Conservation (phyloP, 1,140 invertebrate genomes). For the Mercenaria mercenaria region DNA sequence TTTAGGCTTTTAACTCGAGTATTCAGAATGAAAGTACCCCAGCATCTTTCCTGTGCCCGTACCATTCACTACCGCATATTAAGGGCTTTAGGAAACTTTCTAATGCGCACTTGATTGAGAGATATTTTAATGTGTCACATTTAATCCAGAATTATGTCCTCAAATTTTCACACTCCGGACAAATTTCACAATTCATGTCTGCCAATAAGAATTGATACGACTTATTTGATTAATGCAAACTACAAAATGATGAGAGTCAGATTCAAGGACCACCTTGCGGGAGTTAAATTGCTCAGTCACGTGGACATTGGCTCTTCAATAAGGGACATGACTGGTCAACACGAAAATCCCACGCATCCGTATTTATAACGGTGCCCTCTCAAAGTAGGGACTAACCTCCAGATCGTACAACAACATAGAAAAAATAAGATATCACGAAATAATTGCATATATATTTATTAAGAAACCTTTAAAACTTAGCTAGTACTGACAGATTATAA, state of each 20-base stretch:
- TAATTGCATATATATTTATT: too few species aligned
- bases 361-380: not conserved
- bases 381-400: too few species aligned
- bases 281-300: constrained; percentile 21
- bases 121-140: constrained; percentile 32
- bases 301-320: constrained; percentile 24
- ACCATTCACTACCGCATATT: constrained; percentile 23
- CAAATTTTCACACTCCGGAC: not conserved
- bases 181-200: not conserved
- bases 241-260: constrained; percentile 3
- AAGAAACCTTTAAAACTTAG: too few species aligned
- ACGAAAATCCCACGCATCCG: not conserved
- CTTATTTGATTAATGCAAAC: constrained; percentile 16
- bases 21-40: not conserved
- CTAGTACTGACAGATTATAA: too few species aligned
- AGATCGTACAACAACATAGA: too few species aligned
- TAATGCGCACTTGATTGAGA: constrained; percentile 27
- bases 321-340: not conserved
- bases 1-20: not conserved
- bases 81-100: not conserved
- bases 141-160: constrained; percentile 22
- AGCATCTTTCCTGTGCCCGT: constrained; percentile 3
- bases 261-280: constrained; percentile 33
- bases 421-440: too few species aligned
- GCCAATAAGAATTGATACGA: not conserved